These are phyloP conservation scores for Acanthurus lineatus DNA, from an alignment of 2,797 vertebrate species.

Conservation along the genomic window DNA sequence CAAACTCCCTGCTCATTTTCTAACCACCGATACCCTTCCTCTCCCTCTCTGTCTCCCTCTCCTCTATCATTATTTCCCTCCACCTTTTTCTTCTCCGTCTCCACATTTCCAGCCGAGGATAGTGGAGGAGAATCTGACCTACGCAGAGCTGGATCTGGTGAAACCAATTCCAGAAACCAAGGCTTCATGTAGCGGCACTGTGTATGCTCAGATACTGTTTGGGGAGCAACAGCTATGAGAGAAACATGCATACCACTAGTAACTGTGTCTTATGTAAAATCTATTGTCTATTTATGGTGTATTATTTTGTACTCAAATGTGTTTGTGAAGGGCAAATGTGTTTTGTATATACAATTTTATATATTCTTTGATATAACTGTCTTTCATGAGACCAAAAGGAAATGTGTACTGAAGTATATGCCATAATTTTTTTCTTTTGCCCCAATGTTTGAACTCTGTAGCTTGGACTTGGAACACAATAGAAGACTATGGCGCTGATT, in stretches of 20 bases:
- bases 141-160: constrained; percentile 95
- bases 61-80: constrained; percentile 5
- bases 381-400: constrained; percentile 36
- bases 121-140: constrained; percentile 94
- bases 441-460: constrained; percentile 32
- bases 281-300: constrained; percentile 76
- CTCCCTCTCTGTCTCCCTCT: not conserved
- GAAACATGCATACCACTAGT: constrained; percentile 44
- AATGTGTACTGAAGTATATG: constrained; percentile 19
- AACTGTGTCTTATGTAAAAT: constrained; percentile 64
- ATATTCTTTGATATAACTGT: constrained; percentile 36
- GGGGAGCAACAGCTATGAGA: constrained; percentile 90
- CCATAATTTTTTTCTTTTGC: constrained; percentile 12
- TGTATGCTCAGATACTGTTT: constrained; percentile 97
- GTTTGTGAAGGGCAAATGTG: constrained; percentile 32
- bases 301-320: constrained; percentile 55
- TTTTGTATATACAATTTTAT: constrained; percentile 57
- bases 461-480: constrained; percentile 30
- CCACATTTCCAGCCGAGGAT: constrained; percentile 84
- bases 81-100: not conserved
- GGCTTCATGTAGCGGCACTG: constrained; percentile 86
- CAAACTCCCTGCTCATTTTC: constrained; percentile 37
- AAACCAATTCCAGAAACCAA: constrained; percentile 89
- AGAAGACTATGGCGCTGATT: constrained; percentile 10
- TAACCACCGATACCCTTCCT: constrained; percentile 39